Evolutionary conservation across 2,888 invertebrate species (phyloP), one percentile per base, ranked within the genome.

Genomic region (Chaetogeoica ovagalla): DNA sequence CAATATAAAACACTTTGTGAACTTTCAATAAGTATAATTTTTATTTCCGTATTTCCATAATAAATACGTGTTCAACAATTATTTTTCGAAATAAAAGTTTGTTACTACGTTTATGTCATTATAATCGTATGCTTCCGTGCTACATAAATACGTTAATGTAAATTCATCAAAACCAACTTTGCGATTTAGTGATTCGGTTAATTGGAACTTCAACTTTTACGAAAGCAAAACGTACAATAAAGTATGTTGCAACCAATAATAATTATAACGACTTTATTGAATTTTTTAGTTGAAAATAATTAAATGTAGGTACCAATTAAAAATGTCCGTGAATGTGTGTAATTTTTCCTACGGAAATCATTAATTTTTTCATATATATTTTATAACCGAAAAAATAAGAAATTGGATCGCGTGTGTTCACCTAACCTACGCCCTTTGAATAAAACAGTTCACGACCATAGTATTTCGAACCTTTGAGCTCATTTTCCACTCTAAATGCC

Each of bases 361-460:
- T 52, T 17, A 2, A 8, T 63, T 68, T 43, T 9, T 43, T 43
- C 43, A 43, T 43, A 43, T 43, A 43, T 43, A 43, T 43, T 43
- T 9, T 6, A 23, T 3, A 59, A 21, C 9, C 30, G 4, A 30
- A 30, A 13, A n/a, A 21, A 52, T 17, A 68, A 55, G 15, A 15
- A 55, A 69, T 11, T 0, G 9, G 30, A 30, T 69, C 19, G 55
- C 69, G 69, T 69, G 69, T 13, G 7, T 15, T 5, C 19, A 11
- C 19, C 15, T 9, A 69, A 63, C 13, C n/a, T n/a, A 69, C 69
- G 19, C 59, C 39, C n/a, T 43, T 9, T 39, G 21, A 59, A 59
- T 43, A 59, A 43, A 71, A 59, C 23, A 59, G 15, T 71, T 30
- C 30, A 30, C 30, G 59, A 60, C 71, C 71, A 59, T n/a, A 57